Evolutionary conservation across 1,140 invertebrate species (phyloP).

Genomic region (Diorhabda carinulata): DNA sequence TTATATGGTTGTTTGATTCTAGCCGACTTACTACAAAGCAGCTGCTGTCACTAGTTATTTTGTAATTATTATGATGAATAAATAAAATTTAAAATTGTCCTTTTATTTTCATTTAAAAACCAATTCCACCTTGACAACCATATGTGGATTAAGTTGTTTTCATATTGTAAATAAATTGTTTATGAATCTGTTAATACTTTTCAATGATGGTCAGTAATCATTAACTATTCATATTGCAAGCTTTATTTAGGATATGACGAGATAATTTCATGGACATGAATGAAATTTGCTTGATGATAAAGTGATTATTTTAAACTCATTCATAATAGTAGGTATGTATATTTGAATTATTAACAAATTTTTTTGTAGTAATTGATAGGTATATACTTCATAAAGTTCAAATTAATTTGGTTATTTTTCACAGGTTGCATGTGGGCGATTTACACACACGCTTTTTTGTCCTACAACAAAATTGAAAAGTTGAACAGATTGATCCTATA

Average conservation of each 20-base stretch:
- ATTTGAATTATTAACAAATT: too few relatives aligned
- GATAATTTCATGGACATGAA: slow-evolving; percentile 8
- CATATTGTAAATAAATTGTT: slow-evolving; percentile 6
- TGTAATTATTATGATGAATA: slow-evolving; percentile 9
- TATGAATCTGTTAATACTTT: background rate
- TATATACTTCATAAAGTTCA: too few relatives aligned
- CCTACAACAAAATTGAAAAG: too few relatives aligned
- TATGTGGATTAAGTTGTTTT: slow-evolving; percentile 15
- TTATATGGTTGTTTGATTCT: background rate
- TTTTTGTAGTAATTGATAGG: too few relatives aligned
- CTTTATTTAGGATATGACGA: slow-evolving; percentile 11
- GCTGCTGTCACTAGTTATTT: slow-evolving; percentile 12
- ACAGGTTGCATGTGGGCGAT: too few relatives aligned
- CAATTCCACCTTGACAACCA: slow-evolving; percentile 23
- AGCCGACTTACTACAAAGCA: slow-evolving; percentile 3
- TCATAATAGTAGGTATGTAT: too few relatives aligned
- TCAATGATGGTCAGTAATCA: background rate
- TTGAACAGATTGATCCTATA: too few relatives aligned
- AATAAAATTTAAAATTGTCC: slow-evolving; percentile 14
- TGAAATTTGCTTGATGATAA: too few relatives aligned
- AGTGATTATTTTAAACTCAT: too few relatives aligned
- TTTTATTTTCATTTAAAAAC: slow-evolving; percentile 29
- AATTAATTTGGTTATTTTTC: too few relatives aligned
- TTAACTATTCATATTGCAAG: background rate
- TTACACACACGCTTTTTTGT: too few relatives aligned